Conservation (phyloP, 2,888 invertebrate genomes). For the Rhamnusium bicolor region DNA sequence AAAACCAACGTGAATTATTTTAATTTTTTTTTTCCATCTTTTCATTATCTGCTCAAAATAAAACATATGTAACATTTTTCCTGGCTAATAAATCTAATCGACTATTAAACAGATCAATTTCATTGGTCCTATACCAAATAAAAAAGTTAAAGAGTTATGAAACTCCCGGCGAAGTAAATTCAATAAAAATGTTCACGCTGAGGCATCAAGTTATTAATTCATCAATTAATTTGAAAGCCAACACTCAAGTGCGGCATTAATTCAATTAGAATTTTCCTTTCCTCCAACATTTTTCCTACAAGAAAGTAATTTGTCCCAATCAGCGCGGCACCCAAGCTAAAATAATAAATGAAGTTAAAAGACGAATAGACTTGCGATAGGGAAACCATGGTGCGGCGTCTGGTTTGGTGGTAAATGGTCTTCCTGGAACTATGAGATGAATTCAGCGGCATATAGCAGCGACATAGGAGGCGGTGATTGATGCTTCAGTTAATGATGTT, state of each 20-base stretch:
- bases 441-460: slow-evolving; percentile 28
- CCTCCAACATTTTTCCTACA: slow-evolving; percentile 42
- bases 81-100: neutral
- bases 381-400: slow-evolving; percentile 32
- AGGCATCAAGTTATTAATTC: slow-evolving; percentile 42
- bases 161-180: slow-evolving; percentile 17
- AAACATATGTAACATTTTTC: no score
- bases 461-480: slow-evolving; percentile 53
- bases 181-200: slow-evolving; percentile 37
- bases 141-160: slow-evolving; percentile 22
- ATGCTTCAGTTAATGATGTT: slow-evolving; percentile 52
- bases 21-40: no score
- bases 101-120: neutral
- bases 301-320: slow-evolving; percentile 48
- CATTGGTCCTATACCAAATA: neutral
- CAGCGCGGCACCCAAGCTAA: slow-evolving; percentile 35
- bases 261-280: slow-evolving; percentile 35
- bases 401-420: slow-evolving; percentile 32
- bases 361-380: slow-evolving; percentile 27
- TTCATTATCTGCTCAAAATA: no score
- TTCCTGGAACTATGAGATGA: slow-evolving; percentile 34
- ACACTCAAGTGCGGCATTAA: slow-evolving; percentile 31
- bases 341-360: slow-evolving; percentile 33
- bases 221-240: slow-evolving; percentile 45
- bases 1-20: no score